These are phyloP conservation scores for Gouania willdenowi DNA, from an alignment of 2,797 vertebrate genomes.

Conservation along the genomic window DNA sequence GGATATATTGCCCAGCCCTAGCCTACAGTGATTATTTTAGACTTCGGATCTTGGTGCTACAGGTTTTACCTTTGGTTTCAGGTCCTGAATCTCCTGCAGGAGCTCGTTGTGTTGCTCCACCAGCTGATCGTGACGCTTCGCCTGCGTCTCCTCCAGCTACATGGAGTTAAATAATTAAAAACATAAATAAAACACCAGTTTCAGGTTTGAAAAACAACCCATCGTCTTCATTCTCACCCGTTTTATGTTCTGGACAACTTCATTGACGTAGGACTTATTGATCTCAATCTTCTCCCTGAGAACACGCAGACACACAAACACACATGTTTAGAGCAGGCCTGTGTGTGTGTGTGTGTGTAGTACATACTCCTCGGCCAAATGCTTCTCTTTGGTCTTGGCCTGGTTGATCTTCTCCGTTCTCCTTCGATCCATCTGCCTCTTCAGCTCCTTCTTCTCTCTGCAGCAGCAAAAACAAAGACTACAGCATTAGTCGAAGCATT, in stretches of 20 bases:
- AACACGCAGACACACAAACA: constrained; percentile 23
- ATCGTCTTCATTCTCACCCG: constrained; percentile 78
- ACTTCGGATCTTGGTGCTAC: too few species aligned
- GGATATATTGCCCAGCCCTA: too few species aligned
- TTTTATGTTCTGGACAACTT: constrained; percentile 97
- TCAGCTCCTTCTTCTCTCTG: constrained; percentile 96
- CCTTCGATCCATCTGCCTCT: constrained; percentile 98
- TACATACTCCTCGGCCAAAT: constrained; percentile 93
- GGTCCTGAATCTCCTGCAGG: constrained; percentile 90
- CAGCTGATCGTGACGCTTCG: constrained; percentile 92
- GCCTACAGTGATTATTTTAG: too few species aligned
- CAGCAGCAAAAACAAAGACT: constrained; percentile 14
- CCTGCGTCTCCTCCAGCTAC: constrained; percentile 93
- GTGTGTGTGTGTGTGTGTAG: not conserved
- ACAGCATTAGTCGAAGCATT: not conserved
- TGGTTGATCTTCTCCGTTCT: constrained; percentile 96
- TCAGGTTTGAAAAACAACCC: too few species aligned
- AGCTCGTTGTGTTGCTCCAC: constrained; percentile 91
- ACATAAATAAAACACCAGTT: too few species aligned
- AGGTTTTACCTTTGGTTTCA: constrained; percentile 89
- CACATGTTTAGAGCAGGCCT: not conserved
- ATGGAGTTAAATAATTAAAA: constrained; percentile 1
- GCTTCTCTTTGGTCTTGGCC: constrained; percentile 96
- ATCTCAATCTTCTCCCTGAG: constrained; percentile 96
- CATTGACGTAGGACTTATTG: constrained; percentile 95